phyloP scores from a whole-genome alignment of 2,888 invertebrate genomes.

The Rhagonycha fulva region DNA sequence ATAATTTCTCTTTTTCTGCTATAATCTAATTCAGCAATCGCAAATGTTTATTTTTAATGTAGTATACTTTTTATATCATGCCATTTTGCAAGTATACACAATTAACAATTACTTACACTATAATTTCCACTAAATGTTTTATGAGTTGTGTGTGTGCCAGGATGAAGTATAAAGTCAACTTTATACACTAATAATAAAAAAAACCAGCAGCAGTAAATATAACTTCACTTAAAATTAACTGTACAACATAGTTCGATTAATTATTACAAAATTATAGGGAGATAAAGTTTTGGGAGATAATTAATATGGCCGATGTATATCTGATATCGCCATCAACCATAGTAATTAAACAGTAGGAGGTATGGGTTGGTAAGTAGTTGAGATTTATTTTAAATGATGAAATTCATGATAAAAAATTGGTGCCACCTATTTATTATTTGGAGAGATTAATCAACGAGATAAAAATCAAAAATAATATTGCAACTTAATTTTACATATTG shows the following conservation, averaged over 20 bases:
- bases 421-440: neutral
- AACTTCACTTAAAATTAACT: neutral
- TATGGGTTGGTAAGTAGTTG: neutral
- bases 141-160: neutral
- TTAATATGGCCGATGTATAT: neutral
- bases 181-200: neutral
- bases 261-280: neutral
- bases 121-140: neutral
- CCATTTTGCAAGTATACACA: neutral
- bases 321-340: neutral
- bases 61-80: neutral
- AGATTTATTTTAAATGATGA: neutral
- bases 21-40: slow-evolving; percentile 11
- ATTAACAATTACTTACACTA: neutral
- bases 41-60: slow-evolving; percentile 7
- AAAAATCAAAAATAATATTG: neutral
- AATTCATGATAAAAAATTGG: neutral
- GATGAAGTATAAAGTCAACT: neutral
- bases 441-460: neutral
- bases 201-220: neutral
- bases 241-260: neutral
- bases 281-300: neutral
- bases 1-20: slow-evolving; percentile 9
- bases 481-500: neutral
- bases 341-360: neutral